A percentile compares a stretch with the other conserved stretches of the same genome.
Conservation (phyloP, 1,140 invertebrate species). For the Spodoptera litura region DNA sequence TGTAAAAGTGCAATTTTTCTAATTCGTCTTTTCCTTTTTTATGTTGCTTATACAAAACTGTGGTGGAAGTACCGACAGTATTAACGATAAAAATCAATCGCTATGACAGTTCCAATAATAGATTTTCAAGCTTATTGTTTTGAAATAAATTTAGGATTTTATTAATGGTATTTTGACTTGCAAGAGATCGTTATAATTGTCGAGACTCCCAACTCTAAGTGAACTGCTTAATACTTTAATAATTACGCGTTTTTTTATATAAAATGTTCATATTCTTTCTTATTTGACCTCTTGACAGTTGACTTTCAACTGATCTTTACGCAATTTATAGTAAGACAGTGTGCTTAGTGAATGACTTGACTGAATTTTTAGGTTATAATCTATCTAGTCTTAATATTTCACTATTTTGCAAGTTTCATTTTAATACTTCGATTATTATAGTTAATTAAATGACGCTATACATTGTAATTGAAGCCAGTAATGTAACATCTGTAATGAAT, state of each 20-base stretch:
- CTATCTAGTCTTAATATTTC: constrained; percentile 68
- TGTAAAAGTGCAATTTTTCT: constrained; percentile 52
- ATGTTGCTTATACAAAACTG: constrained; percentile 31
- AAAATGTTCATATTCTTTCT: constrained; percentile 12
- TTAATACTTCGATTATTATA: constrained; percentile 40
- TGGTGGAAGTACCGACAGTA: no score
- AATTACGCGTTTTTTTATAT: not conserved
- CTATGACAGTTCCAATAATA: no score
- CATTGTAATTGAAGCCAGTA: constrained; percentile 33
- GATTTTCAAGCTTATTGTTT: no score
- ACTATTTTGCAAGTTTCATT: constrained; percentile 57
- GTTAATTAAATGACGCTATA: constrained; percentile 33
- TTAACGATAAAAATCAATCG: no score
- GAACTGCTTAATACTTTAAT: constrained; percentile 37
- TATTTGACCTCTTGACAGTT: constrained; percentile 9
- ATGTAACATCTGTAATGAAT: constrained; percentile 43
- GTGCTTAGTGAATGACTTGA: constrained; percentile 68
- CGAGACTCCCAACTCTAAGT: not conserved
- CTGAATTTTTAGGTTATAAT: constrained; percentile 72
- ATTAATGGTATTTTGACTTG: no score
- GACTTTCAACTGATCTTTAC: not conserved
- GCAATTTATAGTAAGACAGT: constrained; percentile 42
- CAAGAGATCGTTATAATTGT: no score
- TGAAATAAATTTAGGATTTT: no score
- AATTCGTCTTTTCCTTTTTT: constrained; percentile 43